Evolutionary conservation across 2,888 invertebrate species (phyloP).

Genomic region (Venustoraphidia nigricollis): DNA sequence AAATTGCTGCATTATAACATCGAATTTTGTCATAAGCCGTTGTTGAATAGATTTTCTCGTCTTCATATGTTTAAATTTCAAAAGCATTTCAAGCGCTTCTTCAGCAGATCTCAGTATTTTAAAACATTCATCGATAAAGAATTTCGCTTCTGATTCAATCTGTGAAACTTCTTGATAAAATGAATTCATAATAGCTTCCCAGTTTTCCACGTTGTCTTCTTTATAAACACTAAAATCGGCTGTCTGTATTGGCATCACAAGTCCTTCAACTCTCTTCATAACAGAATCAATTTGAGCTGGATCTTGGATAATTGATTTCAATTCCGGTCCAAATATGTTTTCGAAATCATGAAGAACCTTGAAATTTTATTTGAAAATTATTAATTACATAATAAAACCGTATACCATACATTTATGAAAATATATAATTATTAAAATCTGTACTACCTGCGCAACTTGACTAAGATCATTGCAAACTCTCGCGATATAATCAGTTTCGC

Average conservation of each 20-base stretch:
- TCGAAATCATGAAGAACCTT: slow-evolving; percentile 73
- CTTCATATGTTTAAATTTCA: slow-evolving; percentile 65
- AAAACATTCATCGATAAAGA: slow-evolving; percentile 77
- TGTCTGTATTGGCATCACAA: slow-evolving; percentile 58
- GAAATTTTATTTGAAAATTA: neutral
- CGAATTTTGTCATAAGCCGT: slow-evolving; percentile 66
- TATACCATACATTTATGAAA: neutral
- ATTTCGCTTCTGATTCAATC: slow-evolving; percentile 68
- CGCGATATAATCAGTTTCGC: slow-evolving; percentile 71
- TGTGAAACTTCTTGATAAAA: slow-evolving; percentile 59
- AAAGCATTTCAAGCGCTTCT: slow-evolving; percentile 61
- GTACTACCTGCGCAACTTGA: slow-evolving; percentile 62
- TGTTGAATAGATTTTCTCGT: slow-evolving; percentile 57
- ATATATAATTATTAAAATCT: too few relatives aligned
- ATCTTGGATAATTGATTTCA: slow-evolving; percentile 76
- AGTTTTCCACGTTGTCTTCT: slow-evolving; percentile 63
- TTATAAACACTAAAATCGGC: slow-evolving; percentile 75
- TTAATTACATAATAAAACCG: neutral
- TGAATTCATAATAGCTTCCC: slow-evolving; percentile 67
- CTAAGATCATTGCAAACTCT: slow-evolving; percentile 64
- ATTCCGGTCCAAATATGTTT: slow-evolving; percentile 74
- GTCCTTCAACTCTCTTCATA: slow-evolving; percentile 59
- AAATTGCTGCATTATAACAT: slow-evolving; percentile 71
- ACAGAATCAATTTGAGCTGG: slow-evolving; percentile 77
- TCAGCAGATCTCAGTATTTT: slow-evolving; percentile 66